These are phyloP conservation scores for Aplysia californica DNA, from an alignment of 1,140 invertebrate species.

Conservation along the genomic window DNA sequence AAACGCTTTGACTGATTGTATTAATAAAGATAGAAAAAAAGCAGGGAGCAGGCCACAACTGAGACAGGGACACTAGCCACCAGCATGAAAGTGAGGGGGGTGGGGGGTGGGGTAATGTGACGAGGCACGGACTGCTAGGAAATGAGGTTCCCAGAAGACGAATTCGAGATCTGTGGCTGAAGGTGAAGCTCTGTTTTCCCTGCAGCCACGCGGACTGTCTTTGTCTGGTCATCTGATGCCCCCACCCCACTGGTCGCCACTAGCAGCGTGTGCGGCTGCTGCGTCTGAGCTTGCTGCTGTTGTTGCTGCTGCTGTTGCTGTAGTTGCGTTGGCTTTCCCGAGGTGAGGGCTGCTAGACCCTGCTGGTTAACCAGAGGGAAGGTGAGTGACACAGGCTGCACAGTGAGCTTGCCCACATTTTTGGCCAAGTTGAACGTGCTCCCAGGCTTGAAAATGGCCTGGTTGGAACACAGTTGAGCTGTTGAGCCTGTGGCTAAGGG, in stretches of 20 bases:
- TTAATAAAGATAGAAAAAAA: too few relatives aligned
- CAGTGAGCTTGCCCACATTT: conserved; percentile 43
- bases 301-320: conserved; percentile 38
- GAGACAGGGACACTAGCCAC: too few relatives aligned
- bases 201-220: neutral
- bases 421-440: conserved; percentile 41
- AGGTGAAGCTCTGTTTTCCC: conserved; percentile 37
- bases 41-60: too few relatives aligned
- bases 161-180: conserved; percentile 34
- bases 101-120: too few relatives aligned
- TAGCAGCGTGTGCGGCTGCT: conserved; percentile 41
- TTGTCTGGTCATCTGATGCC: neutral
- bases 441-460: conserved; percentile 50
- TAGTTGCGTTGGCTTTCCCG: conserved; percentile 12
- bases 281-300: conserved; percentile 24
- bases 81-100: too few relatives aligned
- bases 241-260: conserved; percentile 37
- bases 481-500: neutral
- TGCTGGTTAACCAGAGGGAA: conserved; percentile 47
- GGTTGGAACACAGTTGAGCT: conserved; percentile 37
- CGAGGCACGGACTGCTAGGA: too few relatives aligned
- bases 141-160: conserved; percentile 33
- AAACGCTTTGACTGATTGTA: too few relatives aligned
- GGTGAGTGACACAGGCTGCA: conserved; percentile 55
- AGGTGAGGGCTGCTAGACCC: conserved; percentile 37